phyloP scores from a whole-genome alignment of 2,888 invertebrate genomes.

The Troides oblongomaculatus region DNA sequence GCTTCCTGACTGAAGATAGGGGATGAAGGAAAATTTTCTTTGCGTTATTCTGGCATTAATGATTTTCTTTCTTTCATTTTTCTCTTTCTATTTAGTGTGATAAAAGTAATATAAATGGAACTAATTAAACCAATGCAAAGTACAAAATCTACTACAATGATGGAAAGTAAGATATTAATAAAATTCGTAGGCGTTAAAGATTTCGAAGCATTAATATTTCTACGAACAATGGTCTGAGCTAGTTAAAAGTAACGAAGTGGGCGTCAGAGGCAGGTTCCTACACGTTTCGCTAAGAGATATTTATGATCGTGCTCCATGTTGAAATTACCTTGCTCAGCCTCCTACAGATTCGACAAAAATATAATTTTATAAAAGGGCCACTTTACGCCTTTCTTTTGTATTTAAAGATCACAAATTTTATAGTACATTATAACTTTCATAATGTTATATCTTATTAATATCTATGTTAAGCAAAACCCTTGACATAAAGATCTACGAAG shows the following conservation, averaged over 20 bases:
- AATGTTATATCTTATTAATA: too few relatives aligned
- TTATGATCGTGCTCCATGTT: not conserved
- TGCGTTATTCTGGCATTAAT: not conserved
- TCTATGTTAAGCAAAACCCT: too few relatives aligned
- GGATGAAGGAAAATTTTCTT: too few relatives aligned
- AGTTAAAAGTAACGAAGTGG: slow-evolving; percentile 9
- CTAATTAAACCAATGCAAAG: not conserved
- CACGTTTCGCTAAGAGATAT: slow-evolving; percentile 3
- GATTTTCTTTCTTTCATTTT: not conserved
- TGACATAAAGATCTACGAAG: too few relatives aligned
- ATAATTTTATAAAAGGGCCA: not conserved
- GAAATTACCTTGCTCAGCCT: slow-evolving; percentile 2
- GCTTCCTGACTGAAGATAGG: too few relatives aligned
- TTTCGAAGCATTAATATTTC: not conserved
- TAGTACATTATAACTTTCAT: too few relatives aligned
- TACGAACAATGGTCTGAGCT: not conserved
- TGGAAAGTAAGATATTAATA: not conserved
- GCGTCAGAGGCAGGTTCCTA: slow-evolving; percentile 3
- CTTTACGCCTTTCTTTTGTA: not conserved
- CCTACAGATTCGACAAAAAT: not conserved
- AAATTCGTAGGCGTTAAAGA: not conserved
- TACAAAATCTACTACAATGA: not conserved
- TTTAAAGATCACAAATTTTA: too few relatives aligned
- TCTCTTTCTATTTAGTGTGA: not conserved
- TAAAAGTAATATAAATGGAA: not conserved